Base-by-base conservation (phyloP, 2,888 invertebrate species). In the Ormyrus rosae region DNA sequence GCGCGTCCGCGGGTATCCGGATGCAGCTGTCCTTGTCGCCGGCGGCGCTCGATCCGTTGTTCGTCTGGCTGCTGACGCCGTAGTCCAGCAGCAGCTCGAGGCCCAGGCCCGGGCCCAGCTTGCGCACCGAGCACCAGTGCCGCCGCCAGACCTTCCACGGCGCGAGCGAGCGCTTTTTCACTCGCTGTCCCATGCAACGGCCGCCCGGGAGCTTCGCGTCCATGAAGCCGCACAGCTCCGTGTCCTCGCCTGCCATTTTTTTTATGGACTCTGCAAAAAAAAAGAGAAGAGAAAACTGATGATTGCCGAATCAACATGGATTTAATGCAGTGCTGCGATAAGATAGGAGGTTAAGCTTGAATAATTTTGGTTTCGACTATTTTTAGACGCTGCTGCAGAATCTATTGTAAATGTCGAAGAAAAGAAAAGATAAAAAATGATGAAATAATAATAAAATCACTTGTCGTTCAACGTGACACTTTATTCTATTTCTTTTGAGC, bases 1-100 rank as follows among this genome's bases (percentile, higher is more conserved):
- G 91, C 70, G 94, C 93, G 64, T 93, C 93, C 19, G 92, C 88
- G 0, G 94, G 94, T 78, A 95, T 90, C 82, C 85, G 86, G n/a
- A 89, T 85, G 5, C 86, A 86, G 78, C 84, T 87, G 48, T 87
- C 85, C 9, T 87, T 87, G 11, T 88, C 88, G 60, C 85, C 87
- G 9, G 48, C 7, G 74, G 76, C 80, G 68, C 65, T 19, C 46
- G 46, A 9, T 0, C n/a, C 65, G 13, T 67, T 67, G 48, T n/a
- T n/a, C 7, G n/a, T 11, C 6, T 13, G 6, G 60, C 71, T 69
- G 13, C 67, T 53, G 61, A 88, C 83, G 9, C 86, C 86, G 48
- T 84, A 85, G 55, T 89, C 87, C 10, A 88, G 82, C 19, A 87
- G 84, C 1, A 89, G 81, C 73, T 85, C 83, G 45, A 89, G 67